phyloP scores from a whole-genome alignment of 2,113 vertebrate species.

The Charadrius vociferus region DNA sequence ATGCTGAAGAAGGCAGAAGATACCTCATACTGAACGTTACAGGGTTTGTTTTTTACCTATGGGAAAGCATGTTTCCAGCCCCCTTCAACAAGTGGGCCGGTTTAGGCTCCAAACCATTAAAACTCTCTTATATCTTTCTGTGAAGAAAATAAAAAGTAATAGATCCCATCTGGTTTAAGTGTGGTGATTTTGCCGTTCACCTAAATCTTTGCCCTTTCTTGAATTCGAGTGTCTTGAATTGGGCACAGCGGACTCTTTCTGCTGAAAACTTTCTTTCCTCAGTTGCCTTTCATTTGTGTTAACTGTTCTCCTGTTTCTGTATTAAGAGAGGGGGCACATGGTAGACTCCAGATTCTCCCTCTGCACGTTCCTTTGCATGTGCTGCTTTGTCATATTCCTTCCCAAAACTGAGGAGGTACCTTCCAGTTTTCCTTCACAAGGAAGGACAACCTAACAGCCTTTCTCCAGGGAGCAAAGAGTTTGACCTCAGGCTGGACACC shows the following conservation, averaged over 20 bases:
- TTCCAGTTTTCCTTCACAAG: background rate
- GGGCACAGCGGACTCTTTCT: background rate
- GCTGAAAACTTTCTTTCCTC: background rate
- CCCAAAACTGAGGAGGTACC: background rate
- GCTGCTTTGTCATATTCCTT: background rate
- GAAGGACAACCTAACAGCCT: background rate
- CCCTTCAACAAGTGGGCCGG: background rate
- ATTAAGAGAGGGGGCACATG: background rate
- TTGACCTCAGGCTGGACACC: background rate
- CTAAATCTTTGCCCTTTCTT: background rate
- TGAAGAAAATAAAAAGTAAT: background rate
- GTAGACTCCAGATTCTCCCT: background rate
- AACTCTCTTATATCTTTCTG: background rate
- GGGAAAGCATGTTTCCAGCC: background rate
- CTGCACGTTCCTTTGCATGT: background rate
- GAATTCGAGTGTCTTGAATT: background rate
- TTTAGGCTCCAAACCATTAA: background rate
- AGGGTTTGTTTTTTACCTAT: background rate
- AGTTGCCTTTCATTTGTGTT: background rate
- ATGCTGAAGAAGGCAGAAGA: background rate
- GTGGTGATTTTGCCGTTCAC: background rate
- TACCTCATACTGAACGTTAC: background rate
- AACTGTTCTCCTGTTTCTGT: background rate
- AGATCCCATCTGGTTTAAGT: background rate
- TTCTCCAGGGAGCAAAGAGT: background rate